Conservation (phyloP, 2,113 vertebrate genomes). For the Casuarius casuarius region DNA sequence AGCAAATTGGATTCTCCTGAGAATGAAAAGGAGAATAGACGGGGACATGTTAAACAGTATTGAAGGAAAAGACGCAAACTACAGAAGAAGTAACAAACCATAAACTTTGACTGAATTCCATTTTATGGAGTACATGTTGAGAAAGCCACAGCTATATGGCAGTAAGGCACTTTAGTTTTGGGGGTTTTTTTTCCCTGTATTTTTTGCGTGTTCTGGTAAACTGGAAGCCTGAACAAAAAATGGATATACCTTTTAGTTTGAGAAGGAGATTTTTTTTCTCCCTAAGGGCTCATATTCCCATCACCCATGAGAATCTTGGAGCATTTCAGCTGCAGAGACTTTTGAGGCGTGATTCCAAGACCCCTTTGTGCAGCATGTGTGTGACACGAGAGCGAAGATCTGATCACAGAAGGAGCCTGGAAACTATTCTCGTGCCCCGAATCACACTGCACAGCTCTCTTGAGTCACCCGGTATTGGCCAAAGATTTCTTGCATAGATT, state of each 20-base stretch:
- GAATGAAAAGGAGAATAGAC: constrained; percentile 26
- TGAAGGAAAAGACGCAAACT: background rate
- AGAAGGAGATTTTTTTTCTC: background rate
- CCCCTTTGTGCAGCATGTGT: background rate
- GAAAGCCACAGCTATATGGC: background rate
- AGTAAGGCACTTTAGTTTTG: background rate
- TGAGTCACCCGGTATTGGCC: background rate
- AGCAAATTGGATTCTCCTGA: background rate
- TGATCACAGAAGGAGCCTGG: background rate
- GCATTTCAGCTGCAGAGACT: background rate
- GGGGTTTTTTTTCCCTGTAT: no score
- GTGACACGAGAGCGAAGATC: background rate
- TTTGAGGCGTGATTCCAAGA: fast-evolving
- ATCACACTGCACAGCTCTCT: background rate
- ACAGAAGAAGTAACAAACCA: background rate
- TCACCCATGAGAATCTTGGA: fast-evolving
- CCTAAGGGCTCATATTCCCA: fast-evolving
- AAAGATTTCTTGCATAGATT: background rate
- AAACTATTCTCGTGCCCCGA: background rate
- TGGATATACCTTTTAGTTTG: background rate
- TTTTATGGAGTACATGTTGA: background rate
- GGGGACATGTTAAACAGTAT: background rate
- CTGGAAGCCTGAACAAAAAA: background rate
- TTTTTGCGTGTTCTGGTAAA: background rate
- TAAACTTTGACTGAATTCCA: background rate